Base-by-base conservation (phyloP, 2,888 invertebrate genomes). In the Tetranychus truncatus region DNA sequence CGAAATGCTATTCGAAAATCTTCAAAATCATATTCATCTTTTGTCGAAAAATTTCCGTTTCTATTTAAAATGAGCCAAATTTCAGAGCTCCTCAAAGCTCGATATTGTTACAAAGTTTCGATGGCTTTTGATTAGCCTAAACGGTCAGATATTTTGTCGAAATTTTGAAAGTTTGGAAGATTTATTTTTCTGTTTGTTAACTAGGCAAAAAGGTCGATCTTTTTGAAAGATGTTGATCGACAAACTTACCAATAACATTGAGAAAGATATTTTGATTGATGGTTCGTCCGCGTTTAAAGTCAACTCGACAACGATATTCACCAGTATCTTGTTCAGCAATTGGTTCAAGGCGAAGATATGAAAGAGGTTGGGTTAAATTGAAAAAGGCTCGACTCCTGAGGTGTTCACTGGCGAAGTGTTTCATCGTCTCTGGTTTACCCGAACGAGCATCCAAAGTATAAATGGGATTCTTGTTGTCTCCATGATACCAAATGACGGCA, bases 191-290 rank as follows among this genome's bases (percentile, higher is more conserved):
- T 2, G 8, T 66, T 15, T 20, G 7, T 0, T 34, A 5, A 34
- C 34, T 4, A 34, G 4, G 34, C 24, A 34, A 34, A 34, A 34
- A 34, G 5, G 34, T 34, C 34, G 34, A 34, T 34, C 3, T 34
- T 34, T 4, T 34, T 34, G 5, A 1, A 34, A 34, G 34, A 34
- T 34, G 20, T 2, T 7, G 7, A 55, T 15, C 9, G 15, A 55
- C 2, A 0, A 6, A 75, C 74, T 89, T 82, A 92, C 92, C 91
- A 81, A 92, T 90, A 79, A 92, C 91, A 78, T 91, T 91, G 81
- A 92, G 88, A 85, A 92, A 92, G 85, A 91, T 92, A 81, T 90
- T 87, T 84, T 91, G 89, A 85, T 91, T 91, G 82, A 91, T 88
- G 77, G 92, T 92, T 84, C 92, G 92, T 78, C 91, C 90, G 83